Base-by-base conservation (phyloP, 2,113 vertebrate species). In the Takifugu bimaculatus region DNA sequence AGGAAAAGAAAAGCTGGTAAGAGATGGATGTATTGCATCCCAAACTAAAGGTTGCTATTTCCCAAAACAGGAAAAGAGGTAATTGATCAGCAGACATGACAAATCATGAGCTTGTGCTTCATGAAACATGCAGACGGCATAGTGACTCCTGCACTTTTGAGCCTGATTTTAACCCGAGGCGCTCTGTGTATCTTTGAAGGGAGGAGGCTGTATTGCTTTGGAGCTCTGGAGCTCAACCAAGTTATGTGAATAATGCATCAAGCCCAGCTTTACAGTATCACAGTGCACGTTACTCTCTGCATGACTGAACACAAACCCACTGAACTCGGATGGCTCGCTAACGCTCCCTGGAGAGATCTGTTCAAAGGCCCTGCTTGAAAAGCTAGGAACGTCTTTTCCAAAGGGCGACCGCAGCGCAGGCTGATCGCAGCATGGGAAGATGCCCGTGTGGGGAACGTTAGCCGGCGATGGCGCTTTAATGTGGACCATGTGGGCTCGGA, bases 211-310 rank as follows among this genome's bases (percentile, higher is more conserved):
- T 43, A 50, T 42, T 79, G 68, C 62, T 59, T 50, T 47, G 48
- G 61, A 56, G 63, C 64, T 57, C 52, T 54, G 63, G 52, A 77
- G 70, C 63, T 70, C 32, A 65, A 75, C 72, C 70, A 65, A 80
- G 71, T 74, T 75, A 76, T 81, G 79, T 81, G 79, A 81, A 81
- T 84, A 82, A 88, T 84, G 86, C 84, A 82, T 79, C 42, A 61
- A 72, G 71, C 54, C 28, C 53, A 70, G 71, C 55, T 57, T 68
- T 75, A 81, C 73, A 71, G 74, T 76, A 83, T 70, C 74, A 74
- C 77, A 79, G 70, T 60, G 61, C 69, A 52, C 58, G 70, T 72
- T 77, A 67, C 60, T 57, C 44, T 71, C 56, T 80, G 80, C 80
- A 85, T 80, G 77, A 79, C 72, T 84, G 67, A 81, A 63, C 79